Conservation (phyloP, 2,888 invertebrate species). For the Busseola fusca region DNA sequence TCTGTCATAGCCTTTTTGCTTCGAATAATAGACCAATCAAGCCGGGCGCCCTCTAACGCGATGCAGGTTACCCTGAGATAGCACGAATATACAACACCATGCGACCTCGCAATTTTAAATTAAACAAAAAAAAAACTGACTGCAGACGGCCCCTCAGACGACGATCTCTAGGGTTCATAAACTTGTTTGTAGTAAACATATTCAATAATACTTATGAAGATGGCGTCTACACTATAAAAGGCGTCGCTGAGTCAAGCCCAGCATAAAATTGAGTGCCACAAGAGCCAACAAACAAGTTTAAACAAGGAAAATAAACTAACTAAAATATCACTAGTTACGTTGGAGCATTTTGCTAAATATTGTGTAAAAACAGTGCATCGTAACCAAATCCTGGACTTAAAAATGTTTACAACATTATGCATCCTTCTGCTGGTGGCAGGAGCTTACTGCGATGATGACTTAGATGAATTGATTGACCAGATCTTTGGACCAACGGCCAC, state of each 20-base stretch:
- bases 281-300: not conserved
- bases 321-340: not conserved
- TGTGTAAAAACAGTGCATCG: not conserved
- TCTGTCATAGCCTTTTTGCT: too few relatives aligned
- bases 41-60: too few relatives aligned
- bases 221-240: not conserved
- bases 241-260: not conserved
- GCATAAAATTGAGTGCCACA: not conserved
- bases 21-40: too few relatives aligned
- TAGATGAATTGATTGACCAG: not conserved
- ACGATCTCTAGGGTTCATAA: not conserved
- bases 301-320: conserved; percentile 14
- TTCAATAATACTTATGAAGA: not conserved
- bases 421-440: conserved; percentile 63
- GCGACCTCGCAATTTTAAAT: too few relatives aligned
- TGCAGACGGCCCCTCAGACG: not conserved
- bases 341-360: not conserved
- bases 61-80: too few relatives aligned
- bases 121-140: not conserved
- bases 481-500: not conserved
- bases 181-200: not conserved
- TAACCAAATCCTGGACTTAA: not conserved
- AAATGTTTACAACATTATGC: conserved; percentile 68
- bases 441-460: conserved; percentile 46
- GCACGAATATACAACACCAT: too few relatives aligned